A percentile compares a stretch with the other conserved stretches of the same genome.
Conservation (phyloP, 1,140 invertebrate genomes). For the Calliopsis andreniformis region DNA sequence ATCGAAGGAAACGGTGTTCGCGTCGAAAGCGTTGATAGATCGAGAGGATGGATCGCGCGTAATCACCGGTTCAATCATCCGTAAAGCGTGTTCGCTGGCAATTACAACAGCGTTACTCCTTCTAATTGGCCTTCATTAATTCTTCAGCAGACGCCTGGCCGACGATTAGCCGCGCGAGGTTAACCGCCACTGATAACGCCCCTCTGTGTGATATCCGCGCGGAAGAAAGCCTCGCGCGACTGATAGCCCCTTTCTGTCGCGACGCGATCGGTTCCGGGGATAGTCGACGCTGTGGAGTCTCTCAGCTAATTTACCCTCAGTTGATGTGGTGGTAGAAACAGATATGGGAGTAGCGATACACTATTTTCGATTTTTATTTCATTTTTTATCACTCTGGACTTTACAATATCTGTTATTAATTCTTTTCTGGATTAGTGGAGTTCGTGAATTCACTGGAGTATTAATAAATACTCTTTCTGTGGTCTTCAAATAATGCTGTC, state of each 20-base stretch:
- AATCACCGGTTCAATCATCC: constrained; percentile 44
- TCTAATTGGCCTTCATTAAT: constrained; percentile 75
- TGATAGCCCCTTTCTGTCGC: not conserved
- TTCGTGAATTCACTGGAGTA: too few relatives aligned
- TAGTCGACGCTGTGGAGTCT: too few relatives aligned
- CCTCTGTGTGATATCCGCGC: constrained; percentile 55
- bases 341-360: too few relatives aligned
- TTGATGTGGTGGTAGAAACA: too few relatives aligned
- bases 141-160: constrained; percentile 63
- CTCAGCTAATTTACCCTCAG: too few relatives aligned
- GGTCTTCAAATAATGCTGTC: too few relatives aligned
- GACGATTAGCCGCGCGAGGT: constrained; percentile 71
- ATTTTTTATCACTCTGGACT: too few relatives aligned
- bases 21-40: constrained; percentile 42
- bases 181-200: constrained; percentile 70
- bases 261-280: too few relatives aligned
- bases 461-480: too few relatives aligned
- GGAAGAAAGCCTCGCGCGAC: constrained; percentile 34
- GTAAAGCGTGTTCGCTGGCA: constrained; percentile 55
- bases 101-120: constrained; percentile 65
- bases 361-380: too few relatives aligned
- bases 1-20: constrained; percentile 7
- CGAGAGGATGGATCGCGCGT: constrained; percentile 35
- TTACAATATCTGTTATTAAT: too few relatives aligned
- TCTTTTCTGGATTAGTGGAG: too few relatives aligned